These are phyloP conservation scores for Lepidochitona cinerea DNA, from an alignment of 2,888 invertebrate genomes.

Conservation along the genomic window DNA sequence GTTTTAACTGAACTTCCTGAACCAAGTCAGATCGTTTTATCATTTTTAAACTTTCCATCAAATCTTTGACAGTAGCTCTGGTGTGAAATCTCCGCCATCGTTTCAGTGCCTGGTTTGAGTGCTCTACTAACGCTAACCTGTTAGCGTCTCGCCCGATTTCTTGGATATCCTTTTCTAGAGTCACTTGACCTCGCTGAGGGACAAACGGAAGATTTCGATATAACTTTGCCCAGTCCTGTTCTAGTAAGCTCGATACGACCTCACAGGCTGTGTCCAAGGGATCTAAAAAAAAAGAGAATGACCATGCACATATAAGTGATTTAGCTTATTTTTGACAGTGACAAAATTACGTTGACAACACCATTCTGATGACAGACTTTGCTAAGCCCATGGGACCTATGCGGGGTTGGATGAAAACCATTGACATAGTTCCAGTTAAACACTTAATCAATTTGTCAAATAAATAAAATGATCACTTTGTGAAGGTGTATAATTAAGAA, in stretches of 20 bases:
- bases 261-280: constrained; percentile 53
- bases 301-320: too few relatives aligned
- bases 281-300: constrained; percentile 51
- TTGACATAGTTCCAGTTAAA: too few relatives aligned
- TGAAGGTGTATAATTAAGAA: too few relatives aligned
- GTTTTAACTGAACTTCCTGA: constrained; percentile 39
- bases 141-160: constrained; percentile 43
- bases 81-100: constrained; percentile 63
- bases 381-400: too few relatives aligned
- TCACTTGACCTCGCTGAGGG: constrained; percentile 55
- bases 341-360: too few relatives aligned
- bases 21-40: constrained; percentile 46
- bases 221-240: constrained; percentile 57
- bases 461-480: too few relatives aligned
- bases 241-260: constrained; percentile 44
- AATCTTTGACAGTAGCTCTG: constrained; percentile 53
- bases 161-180: constrained; percentile 57
- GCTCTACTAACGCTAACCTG: constrained; percentile 37
- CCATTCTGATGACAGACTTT: too few relatives aligned
- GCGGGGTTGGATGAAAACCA: too few relatives aligned
- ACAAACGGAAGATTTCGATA: constrained; percentile 60
- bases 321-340: too few relatives aligned
- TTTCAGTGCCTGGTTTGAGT: constrained; percentile 42
- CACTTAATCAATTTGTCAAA: too few relatives aligned
- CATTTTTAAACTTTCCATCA: constrained; percentile 44